Conservation (phyloP, 2,113 vertebrate genomes). For the Puma concolor region DNA sequence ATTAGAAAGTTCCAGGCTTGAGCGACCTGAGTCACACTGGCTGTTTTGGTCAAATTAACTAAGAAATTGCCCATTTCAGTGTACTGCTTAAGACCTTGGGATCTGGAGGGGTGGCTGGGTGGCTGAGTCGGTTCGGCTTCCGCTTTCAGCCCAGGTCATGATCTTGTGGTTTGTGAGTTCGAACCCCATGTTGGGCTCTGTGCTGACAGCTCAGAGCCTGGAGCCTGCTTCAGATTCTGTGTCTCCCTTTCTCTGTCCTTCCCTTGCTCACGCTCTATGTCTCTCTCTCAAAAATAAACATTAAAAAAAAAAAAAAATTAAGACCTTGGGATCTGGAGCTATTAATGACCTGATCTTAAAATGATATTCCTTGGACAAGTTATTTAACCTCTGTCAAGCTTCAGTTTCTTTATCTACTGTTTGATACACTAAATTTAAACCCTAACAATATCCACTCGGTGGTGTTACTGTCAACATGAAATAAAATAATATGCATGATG, state of each 20-base stretch:
- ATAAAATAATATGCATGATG: not conserved
- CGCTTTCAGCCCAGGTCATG: no score
- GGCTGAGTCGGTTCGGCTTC: no score
- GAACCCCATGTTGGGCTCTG: no score
- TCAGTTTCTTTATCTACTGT: constrained; percentile 24
- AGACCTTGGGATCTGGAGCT: not conserved
- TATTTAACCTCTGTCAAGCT: constrained; percentile 42
- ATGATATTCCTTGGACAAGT: not conserved
- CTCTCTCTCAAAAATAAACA: no score
- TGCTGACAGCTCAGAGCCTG: no score
- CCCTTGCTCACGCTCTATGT: no score
- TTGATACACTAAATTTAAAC: not conserved
- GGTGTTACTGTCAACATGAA: not conserved
- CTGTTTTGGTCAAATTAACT: not conserved
- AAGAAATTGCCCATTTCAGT: not conserved
- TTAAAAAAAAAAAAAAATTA: no score
- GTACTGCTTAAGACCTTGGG: not conserved
- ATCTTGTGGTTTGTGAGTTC: no score
- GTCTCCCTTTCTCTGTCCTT: no score
- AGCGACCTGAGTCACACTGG: not conserved
- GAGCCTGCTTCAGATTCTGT: no score
- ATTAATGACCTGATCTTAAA: constrained; percentile 4
- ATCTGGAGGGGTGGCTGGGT: not conserved
- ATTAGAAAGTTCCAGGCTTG: not conserved
- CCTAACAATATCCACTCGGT: not conserved